Evolutionary conservation across 2,113 vertebrate species (phyloP).

Genomic region (Gymnorhina tibicen): DNA sequence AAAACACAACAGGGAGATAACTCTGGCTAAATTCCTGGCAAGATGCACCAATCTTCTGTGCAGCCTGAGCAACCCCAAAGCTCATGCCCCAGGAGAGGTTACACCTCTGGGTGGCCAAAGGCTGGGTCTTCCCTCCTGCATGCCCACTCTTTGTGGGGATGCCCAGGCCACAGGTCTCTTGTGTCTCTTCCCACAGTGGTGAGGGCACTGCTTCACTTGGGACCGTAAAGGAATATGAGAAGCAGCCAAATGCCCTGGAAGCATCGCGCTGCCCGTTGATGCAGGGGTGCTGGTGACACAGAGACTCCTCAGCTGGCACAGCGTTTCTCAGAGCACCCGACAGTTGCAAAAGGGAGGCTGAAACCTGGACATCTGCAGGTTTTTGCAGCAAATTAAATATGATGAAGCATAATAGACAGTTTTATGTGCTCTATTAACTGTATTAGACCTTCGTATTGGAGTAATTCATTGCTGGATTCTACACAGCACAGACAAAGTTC

Average conservation of each 20-base stretch:
- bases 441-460: not conserved
- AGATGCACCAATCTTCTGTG: not conserved
- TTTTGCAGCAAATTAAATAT: not conserved
- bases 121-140: not conserved
- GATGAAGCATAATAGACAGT: not conserved
- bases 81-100: not conserved
- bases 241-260: not conserved
- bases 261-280: fast-evolving
- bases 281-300: not conserved
- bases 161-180: not conserved
- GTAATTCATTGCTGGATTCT: not conserved
- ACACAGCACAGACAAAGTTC: not conserved
- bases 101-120: not conserved
- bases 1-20: not conserved
- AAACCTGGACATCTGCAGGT: not conserved
- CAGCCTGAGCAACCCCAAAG: not conserved
- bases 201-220: not conserved
- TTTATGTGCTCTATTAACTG: not conserved
- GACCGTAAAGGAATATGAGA: not conserved
- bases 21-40: not conserved
- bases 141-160: not conserved
- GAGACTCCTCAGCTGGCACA: not conserved
- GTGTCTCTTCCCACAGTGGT: not conserved
- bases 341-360: not conserved
- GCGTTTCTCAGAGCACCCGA: not conserved